A percentile compares a stretch with the other conserved stretches of the same genome.
Conservation (phyloP, 2,113 vertebrate genomes). For the Cricetomys ansorgei region DNA sequence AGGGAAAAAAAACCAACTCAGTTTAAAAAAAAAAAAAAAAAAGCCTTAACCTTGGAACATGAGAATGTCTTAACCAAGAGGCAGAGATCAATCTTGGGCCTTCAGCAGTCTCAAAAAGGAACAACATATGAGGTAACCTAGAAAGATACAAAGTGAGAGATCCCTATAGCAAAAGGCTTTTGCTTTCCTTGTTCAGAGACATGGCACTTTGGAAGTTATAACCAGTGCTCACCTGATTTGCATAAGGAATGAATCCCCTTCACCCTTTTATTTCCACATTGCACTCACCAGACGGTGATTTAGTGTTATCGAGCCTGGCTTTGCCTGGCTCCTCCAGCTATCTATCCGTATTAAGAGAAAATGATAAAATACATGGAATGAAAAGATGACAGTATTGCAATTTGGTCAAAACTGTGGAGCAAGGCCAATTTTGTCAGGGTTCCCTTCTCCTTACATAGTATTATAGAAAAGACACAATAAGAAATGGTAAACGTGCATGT, state of each 20-base stretch:
- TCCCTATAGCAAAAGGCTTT: too few species aligned
- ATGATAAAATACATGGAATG: background rate
- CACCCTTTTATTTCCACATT: too few species aligned
- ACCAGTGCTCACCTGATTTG: background rate
- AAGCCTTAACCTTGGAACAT: background rate
- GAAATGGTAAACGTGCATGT: background rate
- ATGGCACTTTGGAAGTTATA: background rate
- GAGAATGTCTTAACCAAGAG: background rate
- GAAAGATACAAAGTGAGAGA: background rate
- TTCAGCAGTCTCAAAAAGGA: background rate
- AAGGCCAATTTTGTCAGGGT: background rate
- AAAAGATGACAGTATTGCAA: background rate
- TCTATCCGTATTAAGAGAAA: background rate
- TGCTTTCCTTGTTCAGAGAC: background rate
- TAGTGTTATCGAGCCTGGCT: background rate
- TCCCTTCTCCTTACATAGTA: background rate
- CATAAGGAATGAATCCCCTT: background rate
- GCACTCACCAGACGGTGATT: background rate
- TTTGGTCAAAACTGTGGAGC: background rate
- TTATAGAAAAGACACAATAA: background rate
- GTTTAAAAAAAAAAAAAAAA: background rate
- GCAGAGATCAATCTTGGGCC: background rate
- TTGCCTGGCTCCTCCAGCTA: background rate
- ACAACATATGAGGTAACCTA: background rate
- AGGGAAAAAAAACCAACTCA: background rate